phyloP scores from a whole-genome alignment of 2,888 invertebrate species.

The Biston betularia region DNA sequence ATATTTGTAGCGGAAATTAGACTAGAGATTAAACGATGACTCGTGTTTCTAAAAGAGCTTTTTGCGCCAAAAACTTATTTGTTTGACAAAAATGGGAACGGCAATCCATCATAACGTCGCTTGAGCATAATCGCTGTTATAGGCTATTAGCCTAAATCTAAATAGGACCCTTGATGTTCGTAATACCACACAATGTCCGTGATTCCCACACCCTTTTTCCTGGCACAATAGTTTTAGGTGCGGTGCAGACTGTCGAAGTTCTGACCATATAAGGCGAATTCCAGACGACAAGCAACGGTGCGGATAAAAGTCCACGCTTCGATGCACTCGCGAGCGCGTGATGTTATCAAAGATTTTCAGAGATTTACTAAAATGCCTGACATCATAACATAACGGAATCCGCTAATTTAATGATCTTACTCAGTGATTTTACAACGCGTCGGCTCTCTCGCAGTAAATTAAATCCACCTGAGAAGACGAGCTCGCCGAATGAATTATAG shows the following conservation, averaged over 20 bases:
- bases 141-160: constrained; percentile 55
- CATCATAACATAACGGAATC: constrained; percentile 51
- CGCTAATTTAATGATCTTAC: constrained; percentile 58
- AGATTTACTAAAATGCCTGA: constrained; percentile 32
- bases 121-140: constrained; percentile 7
- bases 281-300: constrained; percentile 64
- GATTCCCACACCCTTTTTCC: constrained; percentile 64
- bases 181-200: constrained; percentile 40
- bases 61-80: constrained; percentile 16
- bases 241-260: constrained; percentile 46
- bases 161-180: constrained; percentile 40
- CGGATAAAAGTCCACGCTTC: constrained; percentile 58
- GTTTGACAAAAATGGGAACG: constrained; percentile 29
- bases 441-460: constrained; percentile 53
- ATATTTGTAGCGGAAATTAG: constrained; percentile 48
- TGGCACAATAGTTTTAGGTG: constrained; percentile 52
- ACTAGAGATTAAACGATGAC: constrained; percentile 38
- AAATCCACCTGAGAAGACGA: constrained; percentile 21
- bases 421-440: constrained; percentile 22
- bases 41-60: constrained; percentile 30
- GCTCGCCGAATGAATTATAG: constrained; percentile 10
- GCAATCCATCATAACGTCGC: constrained; percentile 16
- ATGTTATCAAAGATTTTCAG: constrained; percentile 17
- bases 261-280: constrained; percentile 78
- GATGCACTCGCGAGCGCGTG: constrained; percentile 48